Base-by-base conservation (phyloP, 2,113 vertebrate genomes). In the Casuarius casuarius region DNA sequence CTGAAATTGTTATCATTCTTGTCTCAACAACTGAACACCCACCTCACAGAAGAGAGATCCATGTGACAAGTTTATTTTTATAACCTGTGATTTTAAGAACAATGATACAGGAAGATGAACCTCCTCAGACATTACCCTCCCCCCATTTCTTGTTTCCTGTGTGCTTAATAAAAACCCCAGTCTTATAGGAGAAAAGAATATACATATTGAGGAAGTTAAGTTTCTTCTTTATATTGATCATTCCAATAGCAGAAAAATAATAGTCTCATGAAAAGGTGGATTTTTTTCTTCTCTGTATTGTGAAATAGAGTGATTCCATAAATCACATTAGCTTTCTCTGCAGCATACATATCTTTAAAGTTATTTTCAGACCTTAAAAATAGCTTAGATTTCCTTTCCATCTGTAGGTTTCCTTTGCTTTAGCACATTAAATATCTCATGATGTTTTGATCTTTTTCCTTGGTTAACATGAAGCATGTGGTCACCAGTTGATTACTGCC, bases 1-100 rank as follows among this genome's bases (percentile, higher is more conserved):
- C 74, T 87, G 81, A 51, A 95, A 94, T 84, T 86, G 80, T 88
- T 92, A 82, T 52, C 16, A 26, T 92, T 95, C 80, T 68, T 94
- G 94, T 92, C 95, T 96, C 88, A 71, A 91, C 90, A 94, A 84
- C 95, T 92, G 84, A 96, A 94, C 95, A 76, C 87, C 91, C 85
- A 90, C 87, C 84, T 68, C 94, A 96, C 70, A 79, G 89, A 96
- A 96, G 91, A 94, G 91, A 95, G 94, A 91, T 91, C 94, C 95
- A 94, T 87, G 82, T 94, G 94, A 95, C 92, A 95, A 92, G 95
- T 96, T 96, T 97, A 96, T 97, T 96, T 97, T 96, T 97, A 66
- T 42, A 96, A 90, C 73, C 95, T 95, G 91, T 90, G 96, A 96
- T 96, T 97, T 93, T 94, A 92, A 89, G 85, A 97, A 95, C 85